Evolutionary conservation across 1,140 invertebrate genomes (phyloP), one percentile per base, ranked within the genome.

Genomic region (Neocloeon triangulifer): DNA sequence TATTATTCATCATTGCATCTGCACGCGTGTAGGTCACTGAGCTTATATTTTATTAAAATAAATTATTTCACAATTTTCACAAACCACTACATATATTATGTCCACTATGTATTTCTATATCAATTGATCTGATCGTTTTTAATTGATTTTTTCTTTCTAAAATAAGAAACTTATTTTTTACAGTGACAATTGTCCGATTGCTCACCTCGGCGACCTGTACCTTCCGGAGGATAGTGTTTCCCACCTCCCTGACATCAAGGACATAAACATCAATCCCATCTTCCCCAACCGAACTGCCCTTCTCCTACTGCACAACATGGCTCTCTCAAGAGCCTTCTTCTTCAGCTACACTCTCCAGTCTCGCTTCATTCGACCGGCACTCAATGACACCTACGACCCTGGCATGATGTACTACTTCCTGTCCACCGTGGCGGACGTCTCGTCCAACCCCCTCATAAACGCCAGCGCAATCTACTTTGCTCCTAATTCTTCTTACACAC

Each of bases 341-440:
- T 95, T 81, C 73, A 89, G 82, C 51, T 91, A 91, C 41, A 88
- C 95, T 26, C 61, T 94, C 1, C 89, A 96, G 50, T 79, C 81
- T 1, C 58, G 79, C 38, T 88, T 85, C 41, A 86, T 86, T 39
- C 55, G 81, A 25, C 81, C 81, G 1, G 78, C 78, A 10, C 82
- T 81, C 13, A 84, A 85, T 48, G 81, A 88, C 44, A 81, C 80
- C 0, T 82, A 88, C 39, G 88, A 95, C 58, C 89, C 91, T 1
- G 89, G 91, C 33, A 84, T 97, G 70, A 89, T 95, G 82, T 97
- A 97, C 49, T 92, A 94, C 46, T 92, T 94, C 46, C 56, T 96
- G 13, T 92, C 88, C 1, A 76, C 84, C 0, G 78, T 92, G 0
- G 86, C 92, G 1, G 91, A 96, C 55, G 84, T 97, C 1, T 80